Conservation (phyloP, 2,797 vertebrate genomes). For the Phaenicophaeus curvirostris region DNA sequence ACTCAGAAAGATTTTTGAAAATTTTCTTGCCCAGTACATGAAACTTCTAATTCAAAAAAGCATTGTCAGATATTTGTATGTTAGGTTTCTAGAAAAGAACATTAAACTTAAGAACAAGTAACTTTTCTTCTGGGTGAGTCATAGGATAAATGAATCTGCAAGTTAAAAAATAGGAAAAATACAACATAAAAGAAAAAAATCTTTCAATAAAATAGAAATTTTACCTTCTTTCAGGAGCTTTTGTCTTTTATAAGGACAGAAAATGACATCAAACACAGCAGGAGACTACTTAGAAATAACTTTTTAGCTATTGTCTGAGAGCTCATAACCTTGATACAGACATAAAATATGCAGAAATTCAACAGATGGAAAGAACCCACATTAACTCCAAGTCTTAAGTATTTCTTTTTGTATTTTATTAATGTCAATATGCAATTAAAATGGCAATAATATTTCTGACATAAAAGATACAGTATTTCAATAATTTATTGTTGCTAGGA, state of each 20-base stretch:
- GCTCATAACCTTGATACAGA: constrained; percentile 39
- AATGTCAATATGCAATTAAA: background rate
- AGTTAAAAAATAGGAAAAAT: background rate
- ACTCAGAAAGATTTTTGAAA: background rate
- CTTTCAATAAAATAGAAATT: background rate
- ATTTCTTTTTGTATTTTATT: background rate
- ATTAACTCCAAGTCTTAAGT: background rate
- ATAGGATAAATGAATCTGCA: background rate
- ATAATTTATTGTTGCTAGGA: background rate
- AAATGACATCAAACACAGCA: constrained; percentile 33
- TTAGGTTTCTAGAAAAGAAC: background rate
- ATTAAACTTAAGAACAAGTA: background rate
- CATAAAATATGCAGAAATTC: background rate
- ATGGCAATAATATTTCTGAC: background rate
- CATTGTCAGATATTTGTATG: background rate
- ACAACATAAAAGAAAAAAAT: background rate
- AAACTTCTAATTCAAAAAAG: background rate
- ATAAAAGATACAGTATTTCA: background rate
- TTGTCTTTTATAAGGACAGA: background rate
- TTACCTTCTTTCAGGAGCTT: background rate
- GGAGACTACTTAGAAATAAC: constrained; percentile 27
- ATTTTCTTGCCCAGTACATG: background rate
- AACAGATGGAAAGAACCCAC: background rate
- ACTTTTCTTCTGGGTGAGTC: background rate
- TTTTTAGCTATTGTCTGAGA: constrained; percentile 32